Evolutionary conservation across 2,888 invertebrate species (phyloP).

Genomic region (Agrotis segetum): DNA sequence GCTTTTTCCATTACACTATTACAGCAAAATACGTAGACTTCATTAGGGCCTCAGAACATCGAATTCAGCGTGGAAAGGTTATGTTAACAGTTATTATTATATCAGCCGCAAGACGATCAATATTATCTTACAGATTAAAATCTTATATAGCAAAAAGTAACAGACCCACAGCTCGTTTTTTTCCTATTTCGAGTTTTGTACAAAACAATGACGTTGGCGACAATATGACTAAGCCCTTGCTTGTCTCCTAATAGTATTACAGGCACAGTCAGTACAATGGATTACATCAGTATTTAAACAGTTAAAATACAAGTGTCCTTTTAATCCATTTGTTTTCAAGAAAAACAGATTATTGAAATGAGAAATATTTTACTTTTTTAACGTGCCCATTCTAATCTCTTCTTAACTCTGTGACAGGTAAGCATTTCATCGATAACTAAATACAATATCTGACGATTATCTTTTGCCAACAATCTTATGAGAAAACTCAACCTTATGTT

Average conservation of each 20-base stretch:
- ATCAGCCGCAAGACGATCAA: no score
- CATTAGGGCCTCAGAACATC: not conserved
- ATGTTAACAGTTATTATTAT: no score
- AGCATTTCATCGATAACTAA: conserved; percentile 85
- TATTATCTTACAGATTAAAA: no score
- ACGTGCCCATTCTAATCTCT: conserved; percentile 59
- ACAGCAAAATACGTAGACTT: no score
- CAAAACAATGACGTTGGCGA: not conserved
- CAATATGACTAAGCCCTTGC: not conserved
- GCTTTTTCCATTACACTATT: no score
- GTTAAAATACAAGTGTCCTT: conserved; percentile 15
- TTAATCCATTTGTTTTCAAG: conserved; percentile 36
- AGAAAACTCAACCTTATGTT: conserved; percentile 11
- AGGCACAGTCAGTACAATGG: conserved; percentile 5
- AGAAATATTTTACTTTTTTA: conserved; percentile 17
- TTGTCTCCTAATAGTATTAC: conserved; percentile 15
- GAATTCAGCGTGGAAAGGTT: not conserved
- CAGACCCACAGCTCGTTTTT: no score
- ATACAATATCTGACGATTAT: conserved; percentile 88
- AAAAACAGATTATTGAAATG: conserved; percentile 28
- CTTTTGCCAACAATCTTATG: conserved; percentile 71
- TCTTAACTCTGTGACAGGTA: conserved; percentile 68
- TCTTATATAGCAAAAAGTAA: no score
- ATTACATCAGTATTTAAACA: conserved; percentile 25
- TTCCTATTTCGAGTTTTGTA: not conserved